Evolutionary conservation across 2,888 invertebrate species (phyloP).

Genomic region (Callosobruchus maculatus): DNA sequence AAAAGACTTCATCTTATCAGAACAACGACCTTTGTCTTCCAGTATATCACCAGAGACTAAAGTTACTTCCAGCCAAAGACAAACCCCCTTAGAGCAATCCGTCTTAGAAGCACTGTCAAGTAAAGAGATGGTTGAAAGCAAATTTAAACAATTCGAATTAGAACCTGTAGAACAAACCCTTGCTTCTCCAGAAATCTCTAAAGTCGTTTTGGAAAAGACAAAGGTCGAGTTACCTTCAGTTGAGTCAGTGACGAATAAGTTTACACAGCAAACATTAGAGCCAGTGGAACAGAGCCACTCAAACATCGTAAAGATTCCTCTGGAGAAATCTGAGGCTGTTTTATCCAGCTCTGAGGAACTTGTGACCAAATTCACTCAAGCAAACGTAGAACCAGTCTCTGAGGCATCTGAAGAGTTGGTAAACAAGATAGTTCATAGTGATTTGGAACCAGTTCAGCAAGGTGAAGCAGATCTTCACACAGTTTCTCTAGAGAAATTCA

Average conservation of each 20-base stretch:
- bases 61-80: background rate
- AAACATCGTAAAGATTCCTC: background rate
- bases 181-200: background rate
- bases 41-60: background rate
- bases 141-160: slow-evolving; percentile 28
- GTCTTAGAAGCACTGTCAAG: slow-evolving; percentile 1
- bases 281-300: background rate
- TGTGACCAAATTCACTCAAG: background rate
- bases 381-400: background rate
- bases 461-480: background rate
- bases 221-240: background rate
- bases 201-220: background rate
- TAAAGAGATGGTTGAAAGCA: slow-evolving; percentile 9
- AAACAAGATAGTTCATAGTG: background rate
- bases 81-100: background rate
- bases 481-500: background rate
- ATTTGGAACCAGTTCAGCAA: background rate
- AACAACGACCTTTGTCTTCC: slow-evolving; percentile 14
- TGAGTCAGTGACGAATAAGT: background rate
- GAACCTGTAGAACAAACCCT: slow-evolving; percentile 4
- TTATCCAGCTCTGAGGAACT: background rate
- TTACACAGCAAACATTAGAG: background rate
- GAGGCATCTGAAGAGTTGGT: background rate
- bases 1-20: slow-evolving; percentile 21
- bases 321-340: background rate